These are phyloP conservation scores for Anguilla japonica DNA, from an alignment of 2,113 vertebrate genomes.

Conservation along the genomic window DNA sequence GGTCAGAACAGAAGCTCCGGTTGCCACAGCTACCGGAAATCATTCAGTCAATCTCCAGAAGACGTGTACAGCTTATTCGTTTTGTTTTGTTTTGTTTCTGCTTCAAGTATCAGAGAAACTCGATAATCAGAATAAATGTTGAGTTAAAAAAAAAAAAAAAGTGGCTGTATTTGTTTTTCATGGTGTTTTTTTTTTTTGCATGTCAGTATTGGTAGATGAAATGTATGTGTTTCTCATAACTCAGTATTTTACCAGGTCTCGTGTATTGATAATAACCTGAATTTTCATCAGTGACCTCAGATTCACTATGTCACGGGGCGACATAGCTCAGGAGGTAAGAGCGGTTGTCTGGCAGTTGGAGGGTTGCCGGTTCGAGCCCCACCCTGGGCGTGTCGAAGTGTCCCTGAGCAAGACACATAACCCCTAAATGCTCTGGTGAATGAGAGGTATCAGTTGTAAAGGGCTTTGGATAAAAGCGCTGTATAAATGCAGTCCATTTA, in stretches of 20 bases:
- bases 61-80: constrained; percentile 49
- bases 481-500: too few relatives aligned
- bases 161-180: constrained; percentile 2
- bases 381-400: too few relatives aligned
- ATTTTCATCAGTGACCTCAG: not conserved
- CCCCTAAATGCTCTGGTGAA: too few relatives aligned
- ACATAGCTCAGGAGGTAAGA: too few relatives aligned
- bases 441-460: too few relatives aligned
- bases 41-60: constrained; percentile 27
- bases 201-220: not conserved
- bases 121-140: constrained; percentile 70
- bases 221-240: not conserved
- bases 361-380: too few relatives aligned
- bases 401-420: too few relatives aligned
- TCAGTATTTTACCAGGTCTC: not conserved
- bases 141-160: constrained; percentile 57
- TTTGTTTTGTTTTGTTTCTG: constrained; percentile 59
- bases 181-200: not conserved
- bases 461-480: too few relatives aligned
- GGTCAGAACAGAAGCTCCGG: constrained; percentile 48
- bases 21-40: constrained; percentile 36
- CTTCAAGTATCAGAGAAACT: constrained; percentile 66
- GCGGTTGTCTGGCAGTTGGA: too few relatives aligned
- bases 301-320: not conserved
- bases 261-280: not conserved